Percentiles rank a stretch among this genome's conserved stretches.
phyloP scores from a whole-genome alignment of 2,888 invertebrate genomes.

The Cantharis lateralis region DNA sequence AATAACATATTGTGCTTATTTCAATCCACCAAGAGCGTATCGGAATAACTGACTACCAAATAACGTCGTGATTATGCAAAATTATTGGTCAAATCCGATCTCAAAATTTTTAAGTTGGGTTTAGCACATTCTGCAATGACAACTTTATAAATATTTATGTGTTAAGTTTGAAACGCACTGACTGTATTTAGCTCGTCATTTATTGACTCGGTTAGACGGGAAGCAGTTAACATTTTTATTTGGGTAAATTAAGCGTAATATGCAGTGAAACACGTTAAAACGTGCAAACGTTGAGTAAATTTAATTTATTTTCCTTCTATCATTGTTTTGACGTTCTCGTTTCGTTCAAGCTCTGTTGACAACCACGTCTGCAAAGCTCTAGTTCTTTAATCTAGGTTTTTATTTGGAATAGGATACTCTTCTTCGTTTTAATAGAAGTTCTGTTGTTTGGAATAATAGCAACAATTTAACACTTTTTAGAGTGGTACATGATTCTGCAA shows the following conservation, averaged over 20 bases:
- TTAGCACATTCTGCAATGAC: neutral
- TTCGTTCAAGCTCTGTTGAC: neutral
- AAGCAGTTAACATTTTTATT: neutral
- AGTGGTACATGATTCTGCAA: neutral
- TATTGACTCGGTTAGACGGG: neutral
- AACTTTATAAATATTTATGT: neutral
- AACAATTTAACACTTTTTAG: neutral
- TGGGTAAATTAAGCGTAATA: neutral
- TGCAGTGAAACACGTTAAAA: neutral
- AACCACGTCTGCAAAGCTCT: neutral
- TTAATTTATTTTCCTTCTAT: neutral
- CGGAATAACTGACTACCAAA: neutral
- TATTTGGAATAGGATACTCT: neutral
- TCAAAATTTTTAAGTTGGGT: neutral
- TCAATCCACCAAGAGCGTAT: neutral
- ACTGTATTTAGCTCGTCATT: neutral
- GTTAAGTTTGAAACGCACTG: neutral
- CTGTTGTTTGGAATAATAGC: neutral
- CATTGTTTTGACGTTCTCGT: neutral
- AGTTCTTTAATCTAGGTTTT: neutral
- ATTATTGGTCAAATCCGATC: neutral
- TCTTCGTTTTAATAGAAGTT: neutral
- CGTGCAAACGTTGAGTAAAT: neutral
- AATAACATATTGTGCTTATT: neutral
- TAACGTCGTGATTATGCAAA: neutral